phyloP scores from a whole-genome alignment of 2,888 invertebrate genomes.

The Hydrotaea cyrtoneurina region DNA sequence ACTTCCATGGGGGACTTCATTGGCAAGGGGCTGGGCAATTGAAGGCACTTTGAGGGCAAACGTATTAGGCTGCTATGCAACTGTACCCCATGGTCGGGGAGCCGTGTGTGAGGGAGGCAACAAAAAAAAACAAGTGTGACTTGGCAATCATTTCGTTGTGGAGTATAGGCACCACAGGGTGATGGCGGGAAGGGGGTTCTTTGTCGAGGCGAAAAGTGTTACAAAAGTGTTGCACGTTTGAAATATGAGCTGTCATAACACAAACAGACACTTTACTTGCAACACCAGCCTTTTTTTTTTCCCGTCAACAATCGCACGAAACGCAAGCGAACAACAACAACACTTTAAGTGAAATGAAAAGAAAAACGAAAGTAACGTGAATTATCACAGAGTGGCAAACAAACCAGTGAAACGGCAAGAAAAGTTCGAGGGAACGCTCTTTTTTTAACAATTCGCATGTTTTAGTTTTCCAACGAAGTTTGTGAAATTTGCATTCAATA shows the following conservation, averaged over 20 bases:
- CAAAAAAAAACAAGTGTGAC: constrained; percentile 3
- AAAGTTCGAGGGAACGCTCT: constrained; percentile 23
- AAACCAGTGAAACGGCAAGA: constrained; percentile 7
- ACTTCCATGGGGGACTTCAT: neutral
- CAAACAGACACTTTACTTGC: constrained; percentile 65
- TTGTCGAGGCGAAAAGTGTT: constrained; percentile 58
- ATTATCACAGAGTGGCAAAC: constrained; percentile 46
- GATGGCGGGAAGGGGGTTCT: neutral
- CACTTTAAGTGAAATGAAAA: constrained; percentile 28
- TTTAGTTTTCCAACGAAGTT: constrained; percentile 34
- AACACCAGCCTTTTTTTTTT: constrained; percentile 60
- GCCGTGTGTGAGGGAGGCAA: neutral
- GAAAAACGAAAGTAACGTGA: constrained; percentile 60
- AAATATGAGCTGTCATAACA: constrained; percentile 67
- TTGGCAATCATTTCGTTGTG: neutral
- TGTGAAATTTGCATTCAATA: constrained; percentile 42
- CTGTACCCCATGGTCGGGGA: neutral
- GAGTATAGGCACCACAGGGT: neutral
- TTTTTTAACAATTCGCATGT: constrained; percentile 56
- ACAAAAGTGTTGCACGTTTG: constrained; percentile 64
- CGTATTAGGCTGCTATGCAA: neutral
- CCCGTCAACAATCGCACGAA: constrained; percentile 56
- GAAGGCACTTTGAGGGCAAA: neutral
- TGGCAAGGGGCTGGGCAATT: neutral
- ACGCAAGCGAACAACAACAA: constrained; percentile 52